Evolutionary conservation across 2,888 invertebrate genomes (phyloP).

Genomic region (Brachylomia viminalis): DNA sequence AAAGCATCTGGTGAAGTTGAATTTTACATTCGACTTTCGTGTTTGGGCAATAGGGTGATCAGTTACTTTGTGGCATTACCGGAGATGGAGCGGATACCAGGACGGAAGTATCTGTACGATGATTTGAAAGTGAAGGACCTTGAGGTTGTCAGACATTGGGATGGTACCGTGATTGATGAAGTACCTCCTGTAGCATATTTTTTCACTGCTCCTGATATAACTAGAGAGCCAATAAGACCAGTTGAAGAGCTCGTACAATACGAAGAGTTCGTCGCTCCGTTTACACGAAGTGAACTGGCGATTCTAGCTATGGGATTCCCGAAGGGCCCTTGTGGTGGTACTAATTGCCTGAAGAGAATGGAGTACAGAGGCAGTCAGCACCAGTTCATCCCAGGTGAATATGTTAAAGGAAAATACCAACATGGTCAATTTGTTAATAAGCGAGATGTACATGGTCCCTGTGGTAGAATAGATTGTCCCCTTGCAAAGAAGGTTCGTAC

Average conservation of each 20-base stretch:
- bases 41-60: conserved; percentile 83
- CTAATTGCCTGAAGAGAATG: conserved; percentile 86
- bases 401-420: conserved; percentile 83
- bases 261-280: conserved; percentile 86
- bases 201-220: conserved; percentile 86
- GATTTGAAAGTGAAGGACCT: conserved; percentile 85
- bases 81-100: conserved; percentile 87
- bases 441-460: conserved; percentile 87
- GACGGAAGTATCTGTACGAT: conserved; percentile 84
- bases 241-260: conserved; percentile 76
- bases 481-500: conserved; percentile 84
- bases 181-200: conserved; percentile 86
- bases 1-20: conserved; percentile 86
- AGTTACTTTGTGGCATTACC: conserved; percentile 85
- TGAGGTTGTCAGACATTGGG: conserved; percentile 88
- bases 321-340: conserved; percentile 88
- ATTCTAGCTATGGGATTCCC: conserved; percentile 89
- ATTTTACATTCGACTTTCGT: conserved; percentile 82
- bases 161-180: conserved; percentile 83
- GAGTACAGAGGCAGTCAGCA: conserved; percentile 87
- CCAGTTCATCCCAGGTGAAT: conserved; percentile 85
- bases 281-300: conserved; percentile 82
- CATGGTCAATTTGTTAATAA: conserved; percentile 87
- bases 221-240: conserved; percentile 81
- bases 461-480: conserved; percentile 87